Conservation (phyloP, 2,113 vertebrate genomes). For the Hippocampus comes region DNA sequence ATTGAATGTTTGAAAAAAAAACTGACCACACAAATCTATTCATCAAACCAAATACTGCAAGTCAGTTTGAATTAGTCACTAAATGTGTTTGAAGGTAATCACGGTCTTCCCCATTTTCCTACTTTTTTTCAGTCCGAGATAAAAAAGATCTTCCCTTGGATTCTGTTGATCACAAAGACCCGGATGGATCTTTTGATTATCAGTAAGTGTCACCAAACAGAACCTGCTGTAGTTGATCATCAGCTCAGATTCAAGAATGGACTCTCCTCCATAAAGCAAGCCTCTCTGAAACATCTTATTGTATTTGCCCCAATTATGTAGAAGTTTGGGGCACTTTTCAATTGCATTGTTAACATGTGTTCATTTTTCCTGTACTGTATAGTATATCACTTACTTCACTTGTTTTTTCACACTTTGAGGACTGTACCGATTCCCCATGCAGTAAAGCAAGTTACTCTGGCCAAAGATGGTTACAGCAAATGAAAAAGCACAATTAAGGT, state of each 20-base stretch:
- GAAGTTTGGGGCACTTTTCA: too few relatives aligned
- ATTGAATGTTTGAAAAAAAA: not conserved
- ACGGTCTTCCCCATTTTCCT: not conserved
- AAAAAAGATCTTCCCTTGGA: slow-evolving; percentile 93
- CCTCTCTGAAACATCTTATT: not conserved
- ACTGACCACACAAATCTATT: not conserved
- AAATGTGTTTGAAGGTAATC: not conserved
- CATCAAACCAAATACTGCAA: not conserved
- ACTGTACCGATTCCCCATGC: too few relatives aligned
- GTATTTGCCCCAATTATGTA: not conserved
- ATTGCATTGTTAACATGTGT: too few relatives aligned
- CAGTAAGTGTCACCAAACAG: slow-evolving; percentile 73
- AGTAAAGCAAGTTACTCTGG: too few relatives aligned
- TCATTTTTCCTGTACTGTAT: too few relatives aligned
- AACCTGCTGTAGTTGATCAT: not conserved
- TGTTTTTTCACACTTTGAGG: too few relatives aligned
- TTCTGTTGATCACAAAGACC: slow-evolving; percentile 88
- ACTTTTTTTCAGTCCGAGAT: slow-evolving; percentile 78
- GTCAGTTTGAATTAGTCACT: not conserved
- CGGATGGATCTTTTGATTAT: slow-evolving; percentile 94
- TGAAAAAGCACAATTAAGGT: not conserved
- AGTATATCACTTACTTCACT: too few relatives aligned
- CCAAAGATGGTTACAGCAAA: not conserved
- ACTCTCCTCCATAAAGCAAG: not conserved
- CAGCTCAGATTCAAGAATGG: not conserved